These are phyloP conservation scores for Phoebastria nigripes DNA, from an alignment of 2,797 vertebrate species.

Conservation along the genomic window DNA sequence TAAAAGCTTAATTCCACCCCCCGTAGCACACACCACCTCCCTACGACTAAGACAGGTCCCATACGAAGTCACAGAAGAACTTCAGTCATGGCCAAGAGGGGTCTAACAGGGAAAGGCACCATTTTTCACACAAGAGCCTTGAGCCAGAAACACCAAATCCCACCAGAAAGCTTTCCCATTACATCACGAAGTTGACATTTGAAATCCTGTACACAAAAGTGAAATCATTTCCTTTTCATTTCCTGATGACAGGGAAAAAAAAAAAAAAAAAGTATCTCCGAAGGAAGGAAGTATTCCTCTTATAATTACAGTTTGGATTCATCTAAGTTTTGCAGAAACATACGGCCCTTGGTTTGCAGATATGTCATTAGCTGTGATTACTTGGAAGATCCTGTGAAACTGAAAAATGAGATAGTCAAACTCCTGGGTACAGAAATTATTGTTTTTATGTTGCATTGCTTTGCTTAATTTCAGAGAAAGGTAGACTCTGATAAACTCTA, in stretches of 20 bases:
- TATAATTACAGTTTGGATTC: neutral
- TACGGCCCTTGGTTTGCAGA: neutral
- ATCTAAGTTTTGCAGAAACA: neutral
- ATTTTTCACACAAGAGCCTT: neutral
- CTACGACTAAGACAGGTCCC: neutral
- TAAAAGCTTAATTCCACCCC: neutral
- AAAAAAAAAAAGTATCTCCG: neutral
- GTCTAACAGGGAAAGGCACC: neutral
- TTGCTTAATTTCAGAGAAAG: constrained; percentile 3
- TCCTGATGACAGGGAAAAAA: neutral
- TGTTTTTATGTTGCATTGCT: neutral
- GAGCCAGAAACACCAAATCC: neutral
- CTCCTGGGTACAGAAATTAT: neutral
- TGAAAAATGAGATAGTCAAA: neutral
- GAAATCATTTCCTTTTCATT: constrained; percentile 26
- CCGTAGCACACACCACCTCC: neutral
- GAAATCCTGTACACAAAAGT: neutral
- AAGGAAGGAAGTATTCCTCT: neutral
- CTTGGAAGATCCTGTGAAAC: neutral
- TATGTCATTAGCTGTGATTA: neutral
- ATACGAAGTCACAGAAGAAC: neutral
- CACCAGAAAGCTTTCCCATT: neutral
- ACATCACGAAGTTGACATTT: neutral
- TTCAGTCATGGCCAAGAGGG: neutral
- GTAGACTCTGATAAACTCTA: neutral